Base-by-base conservation (phyloP, 2,797 vertebrate genomes). In the Leucoraja ocellata region DNA sequence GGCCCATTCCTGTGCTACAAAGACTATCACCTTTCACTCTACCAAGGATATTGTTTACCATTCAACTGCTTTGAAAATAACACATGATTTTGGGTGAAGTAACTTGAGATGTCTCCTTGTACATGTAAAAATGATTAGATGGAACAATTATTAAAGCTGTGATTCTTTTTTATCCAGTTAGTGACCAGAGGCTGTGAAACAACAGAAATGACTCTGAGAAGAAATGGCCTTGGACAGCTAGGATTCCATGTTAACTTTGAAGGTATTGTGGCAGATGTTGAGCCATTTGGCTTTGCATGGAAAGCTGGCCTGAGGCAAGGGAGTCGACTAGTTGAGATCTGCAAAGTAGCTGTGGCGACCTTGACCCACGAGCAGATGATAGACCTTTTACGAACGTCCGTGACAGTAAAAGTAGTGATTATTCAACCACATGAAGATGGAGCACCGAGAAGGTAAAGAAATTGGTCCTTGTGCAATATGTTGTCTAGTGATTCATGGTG, bases 311-410 rank as follows among this genome's bases (percentile, higher is more conserved):
- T 99, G 5, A 96, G 98, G 91, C 99, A 99, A 94, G 99, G 99
- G 93, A 99, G 98, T 95, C 98, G 98, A 0, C 96, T 99, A n/a
- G 99, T 99, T 93, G 98, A 99, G 96, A 99, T 99, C 95, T 99
- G 98, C 95, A 99, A 98, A 95, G 98, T 99, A 94, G 98, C 98
- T 0, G 98, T 99, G 93, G 98, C 98, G 7, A 99, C 98, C 0
- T 96, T 99, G 94, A 98, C 98, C 71, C 99, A 99, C 0, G 98
- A 99, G 95, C 98, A 99, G 95, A 99, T 99, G 99, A 99, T 99
- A 4, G 98, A 99, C 95, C 97, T 99, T 0, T 97, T 99, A 54
- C 97, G 99, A 61, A 99, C 98, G 0, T 99, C 99, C 0, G 95
- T 98, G 94, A 97, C 97, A 0, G 99, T 99, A 93, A 99, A 98